Evolutionary conservation across 2,797 vertebrate species (phyloP).

Genomic region (Alectoris magna): DNA sequence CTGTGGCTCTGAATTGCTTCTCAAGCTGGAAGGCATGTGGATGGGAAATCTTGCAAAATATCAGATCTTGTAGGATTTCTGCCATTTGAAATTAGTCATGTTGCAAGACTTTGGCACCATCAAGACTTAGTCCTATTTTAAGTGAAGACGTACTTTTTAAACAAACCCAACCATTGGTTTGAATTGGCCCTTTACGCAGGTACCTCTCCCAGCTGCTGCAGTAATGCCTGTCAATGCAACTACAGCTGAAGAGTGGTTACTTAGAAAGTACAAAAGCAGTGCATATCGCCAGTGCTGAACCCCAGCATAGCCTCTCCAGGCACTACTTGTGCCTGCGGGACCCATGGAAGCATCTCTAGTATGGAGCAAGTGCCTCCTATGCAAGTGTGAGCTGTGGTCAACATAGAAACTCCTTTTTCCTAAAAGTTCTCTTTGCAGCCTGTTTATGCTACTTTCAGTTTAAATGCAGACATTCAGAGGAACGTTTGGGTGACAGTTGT

Average conservation of each 20-base stretch:
- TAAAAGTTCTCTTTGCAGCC: not conserved
- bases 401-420: not conserved
- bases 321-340: not conserved
- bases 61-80: conserved; percentile 33
- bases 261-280: not conserved
- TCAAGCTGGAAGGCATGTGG: conserved; percentile 31
- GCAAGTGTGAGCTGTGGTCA: fast-evolving
- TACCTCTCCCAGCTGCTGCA: conserved; percentile 18
- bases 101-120: not conserved
- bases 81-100: not conserved
- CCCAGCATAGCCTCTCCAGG: not conserved
- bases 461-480: not conserved
- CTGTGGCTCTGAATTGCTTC: conserved; percentile 29
- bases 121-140: not conserved
- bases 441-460: not conserved
- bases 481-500: not conserved
- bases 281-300: not conserved
- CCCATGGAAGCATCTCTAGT: not conserved
- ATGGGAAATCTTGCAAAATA: conserved; percentile 50
- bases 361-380: not conserved
- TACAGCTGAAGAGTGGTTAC: not conserved
- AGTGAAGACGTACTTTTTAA: not conserved
- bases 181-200: not conserved
- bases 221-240: not conserved
- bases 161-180: not conserved